Base-by-base conservation (phyloP, 2,888 invertebrate genomes). In the Shargacucullia verbasci region DNA sequence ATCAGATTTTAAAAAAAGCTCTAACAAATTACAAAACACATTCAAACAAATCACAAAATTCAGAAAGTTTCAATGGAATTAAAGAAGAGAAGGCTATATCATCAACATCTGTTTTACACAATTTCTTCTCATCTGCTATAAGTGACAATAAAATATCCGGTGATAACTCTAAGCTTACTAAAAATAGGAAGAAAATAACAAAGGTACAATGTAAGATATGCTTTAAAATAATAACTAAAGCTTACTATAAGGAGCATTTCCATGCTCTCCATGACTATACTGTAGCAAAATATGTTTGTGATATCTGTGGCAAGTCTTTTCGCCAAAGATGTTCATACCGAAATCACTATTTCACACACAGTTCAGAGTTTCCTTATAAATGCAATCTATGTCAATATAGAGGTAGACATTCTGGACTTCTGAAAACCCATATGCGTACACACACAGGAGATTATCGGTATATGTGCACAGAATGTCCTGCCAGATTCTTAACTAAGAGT, bases 401-500 rank as follows among this genome's bases (percentile, higher is more conserved):
- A 39, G 88, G 83, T 0, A 69, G 84, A 10, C 82, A 86, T 70
- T 73, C 79, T 7, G 86, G 83, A 38, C 67, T 88, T 0, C 70
- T 88, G 1, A 87, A 83, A 65, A 86, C 78, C 6, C 88, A 88
- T 39, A 82, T 87, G 83, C 68, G 83, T 1, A 85, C 83, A 12
- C 88, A 88, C 46, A 83, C 84, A 6, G 84, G 85, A 0, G 87
- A 88, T 47, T 87, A 87, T 33, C 71, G 83, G 53, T 88, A 87
- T 39, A 85, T 88, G 84, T 88, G 88, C 53, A 85, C 86, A 1
- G 88, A 87, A 71, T 88, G 88, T 38, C 86, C 87, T 0, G 85
- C 86, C 0, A 70, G 84, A 47, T 88, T 88, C 57, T 62, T 86
- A 35, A 84, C 84, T 46, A 87, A 85, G 60, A 88, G 88, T 59